These are phyloP conservation scores for Ligdia adustata DNA, from an alignment of 2,888 invertebrate species.

Conservation along the genomic window DNA sequence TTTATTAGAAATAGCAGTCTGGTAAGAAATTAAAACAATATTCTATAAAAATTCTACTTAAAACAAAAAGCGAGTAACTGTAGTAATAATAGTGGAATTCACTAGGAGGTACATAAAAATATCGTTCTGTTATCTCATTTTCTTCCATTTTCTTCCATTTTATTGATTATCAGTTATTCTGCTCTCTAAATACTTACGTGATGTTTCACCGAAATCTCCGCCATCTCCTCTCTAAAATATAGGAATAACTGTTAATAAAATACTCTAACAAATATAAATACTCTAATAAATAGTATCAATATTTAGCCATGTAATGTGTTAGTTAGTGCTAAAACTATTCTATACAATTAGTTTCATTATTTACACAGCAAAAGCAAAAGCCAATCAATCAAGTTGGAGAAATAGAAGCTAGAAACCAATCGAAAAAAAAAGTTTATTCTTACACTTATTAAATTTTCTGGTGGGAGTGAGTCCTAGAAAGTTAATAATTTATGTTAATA, in stretches of 20 bases:
- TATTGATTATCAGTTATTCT: too few species aligned
- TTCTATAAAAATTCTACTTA: too few species aligned
- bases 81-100: too few species aligned
- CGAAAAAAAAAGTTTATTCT: conserved; percentile 32
- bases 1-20: too few species aligned
- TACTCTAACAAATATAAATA: too few species aligned
- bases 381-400: conserved; percentile 26
- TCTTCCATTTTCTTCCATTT: too few species aligned
- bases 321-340: not conserved
- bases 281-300: too few species aligned
- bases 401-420: conserved; percentile 31
- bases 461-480: conserved; percentile 38
- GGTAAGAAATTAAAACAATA: too few species aligned
- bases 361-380: conserved; percentile 42
- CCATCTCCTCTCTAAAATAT: conserved; percentile 16
- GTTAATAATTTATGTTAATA: conserved; percentile 26
- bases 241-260: not conserved
- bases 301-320: too few species aligned
- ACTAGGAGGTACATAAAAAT: too few species aligned
- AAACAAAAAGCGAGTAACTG: too few species aligned
- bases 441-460: conserved; percentile 44
- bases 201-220: not conserved
- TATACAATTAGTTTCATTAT: conserved; percentile 22
- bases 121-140: too few species aligned
- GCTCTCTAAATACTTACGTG: conserved; percentile 4